Conservation (phyloP, 92 coral and sea anemone species). For the Epizoanthus illoricatus region DNA sequence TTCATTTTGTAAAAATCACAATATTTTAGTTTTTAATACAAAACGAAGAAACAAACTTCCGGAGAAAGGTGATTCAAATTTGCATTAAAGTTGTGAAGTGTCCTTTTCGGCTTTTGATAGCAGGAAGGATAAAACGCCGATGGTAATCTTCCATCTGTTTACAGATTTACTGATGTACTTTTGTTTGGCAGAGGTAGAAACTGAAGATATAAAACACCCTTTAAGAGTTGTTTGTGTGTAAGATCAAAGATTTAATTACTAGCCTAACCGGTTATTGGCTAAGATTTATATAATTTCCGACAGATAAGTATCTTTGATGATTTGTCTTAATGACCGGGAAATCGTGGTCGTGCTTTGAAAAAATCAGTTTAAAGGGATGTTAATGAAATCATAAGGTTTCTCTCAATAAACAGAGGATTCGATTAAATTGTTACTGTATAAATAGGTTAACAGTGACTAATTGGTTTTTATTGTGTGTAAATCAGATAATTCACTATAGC, state of each 20-base stretch:
- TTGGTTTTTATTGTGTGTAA: slow-evolving; percentile 67
- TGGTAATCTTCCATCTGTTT: slow-evolving; percentile 22
- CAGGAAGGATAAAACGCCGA: slow-evolving; percentile 44
- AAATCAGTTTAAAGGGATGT: slow-evolving; percentile 28
- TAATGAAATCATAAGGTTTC: slow-evolving; percentile 33
- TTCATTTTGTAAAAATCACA: neutral
- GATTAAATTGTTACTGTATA: slow-evolving; percentile 70
- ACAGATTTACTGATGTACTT: slow-evolving; percentile 36
- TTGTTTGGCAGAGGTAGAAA: slow-evolving; percentile 25
- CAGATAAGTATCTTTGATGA: slow-evolving; percentile 33
- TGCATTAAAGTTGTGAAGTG: slow-evolving; percentile 14
- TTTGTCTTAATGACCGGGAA: slow-evolving; percentile 35
- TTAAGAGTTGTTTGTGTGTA: slow-evolving; percentile 39
- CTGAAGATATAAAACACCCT: slow-evolving; percentile 27
- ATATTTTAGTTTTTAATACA: neutral
- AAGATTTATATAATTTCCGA: slow-evolving; percentile 37
- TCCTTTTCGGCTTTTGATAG: slow-evolving; percentile 1
- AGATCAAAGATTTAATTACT: slow-evolving; percentile 39
- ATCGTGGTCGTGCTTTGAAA: slow-evolving; percentile 17
- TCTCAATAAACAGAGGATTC: slow-evolving; percentile 13
- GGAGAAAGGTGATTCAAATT: slow-evolving; percentile 9
- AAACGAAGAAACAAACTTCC: slow-evolving; percentile 18
- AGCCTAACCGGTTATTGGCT: slow-evolving; percentile 24
- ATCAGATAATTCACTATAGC: slow-evolving; percentile 67
- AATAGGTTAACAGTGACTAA: slow-evolving; percentile 69